phyloP scores from a whole-genome alignment of 2,797 vertebrate genomes.

The Carapus acus region DNA sequence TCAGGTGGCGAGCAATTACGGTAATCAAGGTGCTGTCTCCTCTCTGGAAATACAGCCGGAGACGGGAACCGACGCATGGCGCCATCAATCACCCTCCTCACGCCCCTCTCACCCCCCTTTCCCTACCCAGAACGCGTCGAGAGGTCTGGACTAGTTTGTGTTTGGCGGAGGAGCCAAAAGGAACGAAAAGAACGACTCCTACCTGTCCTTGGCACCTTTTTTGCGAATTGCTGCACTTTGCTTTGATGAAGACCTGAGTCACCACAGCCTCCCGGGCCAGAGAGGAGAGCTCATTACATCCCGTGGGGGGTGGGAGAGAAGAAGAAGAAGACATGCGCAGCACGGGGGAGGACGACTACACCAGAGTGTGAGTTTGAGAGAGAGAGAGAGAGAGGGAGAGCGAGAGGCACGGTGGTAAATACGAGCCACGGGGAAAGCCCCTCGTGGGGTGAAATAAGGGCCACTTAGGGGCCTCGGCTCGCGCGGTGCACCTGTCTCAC shows the following conservation, averaged over 20 bases:
- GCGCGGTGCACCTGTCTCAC: conserved; percentile 59
- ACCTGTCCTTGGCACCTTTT: conserved; percentile 66
- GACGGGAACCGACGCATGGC: conserved; percentile 12
- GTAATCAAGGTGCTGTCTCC: conserved; percentile 19
- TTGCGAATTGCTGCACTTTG: conserved; percentile 39
- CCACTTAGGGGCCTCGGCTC: conserved; percentile 42
- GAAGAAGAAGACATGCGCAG: conserved; percentile 41
- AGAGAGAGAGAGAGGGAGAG: neutral
- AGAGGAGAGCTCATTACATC: conserved; percentile 53
- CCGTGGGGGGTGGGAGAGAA: too few relatives aligned
- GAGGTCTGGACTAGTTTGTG: too few relatives aligned
- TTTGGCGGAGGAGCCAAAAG: conserved; percentile 25
- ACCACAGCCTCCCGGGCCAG: conserved; percentile 46
- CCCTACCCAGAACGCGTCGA: too few relatives aligned
- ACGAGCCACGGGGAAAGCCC: conserved; percentile 61
- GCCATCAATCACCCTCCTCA: conserved; percentile 26
- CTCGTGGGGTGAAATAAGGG: conserved; percentile 62
- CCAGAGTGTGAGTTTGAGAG: conserved; percentile 14
- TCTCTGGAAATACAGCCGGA: conserved; percentile 18
- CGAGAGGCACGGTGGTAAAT: conserved; percentile 50
- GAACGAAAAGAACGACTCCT: conserved; percentile 51
- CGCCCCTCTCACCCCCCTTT: too few relatives aligned
- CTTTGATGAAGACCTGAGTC: conserved; percentile 62
- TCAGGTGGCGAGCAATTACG: conserved; percentile 23
- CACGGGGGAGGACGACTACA: conserved; percentile 32